Evolutionary conservation across 1,140 invertebrate species (phyloP).

Genomic region (Idris sp.): DNA sequence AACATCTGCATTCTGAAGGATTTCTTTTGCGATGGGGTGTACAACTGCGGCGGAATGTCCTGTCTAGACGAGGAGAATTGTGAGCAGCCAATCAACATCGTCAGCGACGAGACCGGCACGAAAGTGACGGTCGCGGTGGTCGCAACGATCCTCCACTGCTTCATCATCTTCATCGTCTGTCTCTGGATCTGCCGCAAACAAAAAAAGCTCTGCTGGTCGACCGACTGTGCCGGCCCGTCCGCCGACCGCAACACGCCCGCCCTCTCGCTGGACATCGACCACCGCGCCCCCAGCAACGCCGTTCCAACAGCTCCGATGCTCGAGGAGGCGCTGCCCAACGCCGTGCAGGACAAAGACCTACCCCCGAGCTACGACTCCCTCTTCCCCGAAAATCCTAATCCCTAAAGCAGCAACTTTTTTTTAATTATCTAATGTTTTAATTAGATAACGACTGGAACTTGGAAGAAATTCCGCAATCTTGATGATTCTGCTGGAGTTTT

Average conservation of each 20-base stretch:
- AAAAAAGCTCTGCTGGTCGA: slow-evolving; percentile 74
- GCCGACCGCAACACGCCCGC: slow-evolving; percentile 32
- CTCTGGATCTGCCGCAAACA: slow-evolving; percentile 72
- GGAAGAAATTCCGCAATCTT: no score
- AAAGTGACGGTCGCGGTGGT: slow-evolving; percentile 75
- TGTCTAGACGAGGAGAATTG: slow-evolving; percentile 72
- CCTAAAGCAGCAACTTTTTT: slow-evolving; percentile 43
- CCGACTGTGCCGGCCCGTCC: slow-evolving; percentile 71
- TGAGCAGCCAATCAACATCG: slow-evolving; percentile 27
- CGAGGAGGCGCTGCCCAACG: slow-evolving; percentile 65
- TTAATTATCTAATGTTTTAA: slow-evolving; percentile 46
- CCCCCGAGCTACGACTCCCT: slow-evolving; percentile 76
- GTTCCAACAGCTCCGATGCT: slow-evolving; percentile 72
- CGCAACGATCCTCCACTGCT: slow-evolving; percentile 70
- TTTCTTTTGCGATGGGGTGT: slow-evolving; percentile 71
- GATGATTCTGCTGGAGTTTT: no score
- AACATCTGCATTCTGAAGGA: slow-evolving; percentile 67
- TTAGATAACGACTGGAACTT: no score
- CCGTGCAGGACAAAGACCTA: slow-evolving; percentile 73
- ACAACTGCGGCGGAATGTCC: slow-evolving; percentile 68
- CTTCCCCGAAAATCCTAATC: slow-evolving; percentile 70
- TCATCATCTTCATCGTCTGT: slow-evolving; percentile 72
- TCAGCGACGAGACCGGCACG: slow-evolving; percentile 66
- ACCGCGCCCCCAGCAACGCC: slow-evolving; percentile 35
- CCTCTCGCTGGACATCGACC: slow-evolving; percentile 47